Base-by-base conservation (phyloP, 53 echinoderm and acorn worm genomes). In the Paracentrotus lividus region DNA sequence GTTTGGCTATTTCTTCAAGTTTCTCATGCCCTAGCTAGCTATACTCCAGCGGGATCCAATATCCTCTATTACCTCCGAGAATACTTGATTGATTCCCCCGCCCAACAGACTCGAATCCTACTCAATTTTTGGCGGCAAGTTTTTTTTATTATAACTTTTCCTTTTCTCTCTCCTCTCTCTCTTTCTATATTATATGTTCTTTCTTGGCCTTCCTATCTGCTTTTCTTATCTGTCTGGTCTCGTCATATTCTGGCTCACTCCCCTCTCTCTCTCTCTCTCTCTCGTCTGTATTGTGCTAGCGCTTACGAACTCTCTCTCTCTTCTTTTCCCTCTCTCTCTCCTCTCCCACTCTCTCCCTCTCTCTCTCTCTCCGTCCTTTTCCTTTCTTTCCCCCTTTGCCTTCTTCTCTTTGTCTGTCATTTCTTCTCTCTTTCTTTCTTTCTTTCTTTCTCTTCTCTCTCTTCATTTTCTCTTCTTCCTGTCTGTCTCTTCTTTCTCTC, bases 31-130 rank as follows among this genome's bases (percentile, higher is more conserved):
- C n/a, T n/a, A n/a, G n/a, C n/a, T n/a, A n/a, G n/a, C 26, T 26
- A 2, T 49, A 33, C 29, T 52, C 52, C 26, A 15, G 49, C 9
- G 85, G 52, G 47, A 29, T 85, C 85, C 85, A 27, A n/a, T n/a
- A n/a, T 47, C 38, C 88, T 88, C 58, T 34, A 88, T 88, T 88
- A 88, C 88, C 88, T 53, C 88, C 2, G 88, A 88, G 88, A 56
- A 57, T 38, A 55, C 51, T 55, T 88, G 88, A 88, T 88, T 88
- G 88, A 57, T 88, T 53, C 88, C 33, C 57, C 88, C 88, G 88
- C 88, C 88, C 88, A 88, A 31, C 57, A 53, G 88, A 88, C 88
- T 88, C 15, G 54, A 53, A 56, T 88, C 56, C 38, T 88, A 88
- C 88, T 88, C 88, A 88, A 88, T 88, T 88, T 88, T 58, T 53